Evolutionary conservation across 2,888 invertebrate species (phyloP).

Genomic region (Zygaena filipendulae): DNA sequence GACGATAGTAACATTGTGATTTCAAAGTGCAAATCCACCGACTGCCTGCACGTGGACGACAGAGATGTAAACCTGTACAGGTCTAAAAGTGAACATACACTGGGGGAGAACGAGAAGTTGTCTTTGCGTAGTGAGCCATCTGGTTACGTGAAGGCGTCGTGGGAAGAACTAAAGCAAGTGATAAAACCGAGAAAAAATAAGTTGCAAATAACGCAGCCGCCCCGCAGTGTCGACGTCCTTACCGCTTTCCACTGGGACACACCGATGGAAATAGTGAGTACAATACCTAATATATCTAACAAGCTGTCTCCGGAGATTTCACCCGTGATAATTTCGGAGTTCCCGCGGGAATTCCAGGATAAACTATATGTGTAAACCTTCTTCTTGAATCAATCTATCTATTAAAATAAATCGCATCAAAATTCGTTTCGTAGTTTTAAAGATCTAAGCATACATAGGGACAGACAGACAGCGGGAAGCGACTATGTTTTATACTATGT

Average conservation of each 20-base stretch:
- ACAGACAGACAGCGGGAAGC: too few relatives aligned
- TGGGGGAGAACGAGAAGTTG: constrained; percentile 18
- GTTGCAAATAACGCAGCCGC: constrained; percentile 30
- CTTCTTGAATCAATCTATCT: too few relatives aligned
- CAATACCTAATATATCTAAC: background rate
- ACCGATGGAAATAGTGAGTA: constrained; percentile 40
- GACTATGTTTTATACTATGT: too few relatives aligned
- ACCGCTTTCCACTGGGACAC: constrained; percentile 37
- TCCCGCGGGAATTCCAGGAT: too few relatives aligned
- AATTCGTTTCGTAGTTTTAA: too few relatives aligned
- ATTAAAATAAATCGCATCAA: too few relatives aligned
- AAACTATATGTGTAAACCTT: too few relatives aligned
- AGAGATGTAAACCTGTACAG: constrained; percentile 21
- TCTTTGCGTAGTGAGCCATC: constrained; percentile 14
- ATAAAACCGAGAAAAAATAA: constrained; percentile 30
- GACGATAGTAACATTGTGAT: constrained; percentile 19
- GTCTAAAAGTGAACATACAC: constrained; percentile 28
- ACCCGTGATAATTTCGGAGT: too few relatives aligned
- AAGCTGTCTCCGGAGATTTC: too few relatives aligned
- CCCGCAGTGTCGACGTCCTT: constrained; percentile 30
- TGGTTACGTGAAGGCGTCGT: constrained; percentile 24
- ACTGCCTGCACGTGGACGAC: constrained; percentile 22
- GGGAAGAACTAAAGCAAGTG: constrained; percentile 35
- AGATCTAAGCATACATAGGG: too few relatives aligned
- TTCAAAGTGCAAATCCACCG: constrained; percentile 29